Conservation (phyloP, 1,140 invertebrate genomes). For the Meloidogyne chitwoodi region DNA sequence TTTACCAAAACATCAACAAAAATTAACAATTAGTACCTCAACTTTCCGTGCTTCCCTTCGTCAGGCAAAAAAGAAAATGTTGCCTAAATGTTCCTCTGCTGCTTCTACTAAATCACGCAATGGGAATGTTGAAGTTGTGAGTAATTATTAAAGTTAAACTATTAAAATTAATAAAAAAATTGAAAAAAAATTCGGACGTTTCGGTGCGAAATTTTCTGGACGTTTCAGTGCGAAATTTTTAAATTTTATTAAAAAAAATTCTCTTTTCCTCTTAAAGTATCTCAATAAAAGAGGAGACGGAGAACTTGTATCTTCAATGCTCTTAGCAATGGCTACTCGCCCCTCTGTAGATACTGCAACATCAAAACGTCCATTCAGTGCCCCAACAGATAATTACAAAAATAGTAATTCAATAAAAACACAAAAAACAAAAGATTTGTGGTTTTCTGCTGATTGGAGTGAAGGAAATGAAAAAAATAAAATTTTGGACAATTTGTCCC, state of each 20-base stretch:
- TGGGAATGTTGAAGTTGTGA: neutral
- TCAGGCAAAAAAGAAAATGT: neutral
- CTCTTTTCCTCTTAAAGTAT: neutral
- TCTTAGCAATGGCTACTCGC: conserved; percentile 9
- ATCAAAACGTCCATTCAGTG: neutral
- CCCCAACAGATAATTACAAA: neutral
- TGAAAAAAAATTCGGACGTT: neutral
- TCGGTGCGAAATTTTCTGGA: neutral
- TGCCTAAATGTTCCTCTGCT: neutral
- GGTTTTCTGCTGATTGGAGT: conserved; percentile 3
- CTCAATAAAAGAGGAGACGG: neutral
- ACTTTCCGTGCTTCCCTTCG: neutral
- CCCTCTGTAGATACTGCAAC: neutral
- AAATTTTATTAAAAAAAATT: neutral
- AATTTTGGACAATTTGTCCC: neutral
- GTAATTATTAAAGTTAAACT: conserved; percentile 8
- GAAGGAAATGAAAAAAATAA: neutral
- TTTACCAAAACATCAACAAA: neutral
- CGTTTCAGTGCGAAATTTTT: neutral
- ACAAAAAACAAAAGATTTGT: neutral
- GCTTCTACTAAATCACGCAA: neutral
- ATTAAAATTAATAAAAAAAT: too few species aligned
- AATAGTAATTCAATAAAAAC: neutral
- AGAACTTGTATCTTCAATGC: conserved; percentile 8
- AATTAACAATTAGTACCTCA: neutral